Evolutionary conservation across 2,888 invertebrate genomes (phyloP), one percentile per base, ranked within the genome.

Genomic region (Pammene fasciana): DNA sequence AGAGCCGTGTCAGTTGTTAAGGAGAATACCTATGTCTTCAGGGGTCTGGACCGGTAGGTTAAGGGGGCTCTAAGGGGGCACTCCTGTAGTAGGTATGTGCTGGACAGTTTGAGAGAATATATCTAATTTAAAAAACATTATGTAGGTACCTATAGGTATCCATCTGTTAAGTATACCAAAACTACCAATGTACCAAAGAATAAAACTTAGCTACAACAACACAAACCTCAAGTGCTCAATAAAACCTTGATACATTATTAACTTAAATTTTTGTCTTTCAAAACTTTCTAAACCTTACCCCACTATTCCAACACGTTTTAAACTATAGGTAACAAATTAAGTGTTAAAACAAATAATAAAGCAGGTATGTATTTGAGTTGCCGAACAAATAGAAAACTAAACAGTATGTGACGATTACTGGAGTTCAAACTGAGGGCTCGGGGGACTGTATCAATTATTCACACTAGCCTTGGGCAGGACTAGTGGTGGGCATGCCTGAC

Each of bases 361-460:
- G 56, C 68, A 65, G 45, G 68, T 54, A 68, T 45, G 59, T 65
- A 64, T 68, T 65, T 68, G 68, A 68, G 68, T 67, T 67, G 59
- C 26, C 8, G 50, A 65, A 68, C 68, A 68, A 68, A 65, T 64
- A 68, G 18, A 52, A 61, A 68, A 67, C 55, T 55, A 11, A 48
- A 56, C 50, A 38, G 62, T 34, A 64, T 65, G 52, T 70, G 60
- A 65, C 70, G 70, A 65, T 70, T 65, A 65, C 70, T 55, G 68
- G 46, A 7, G 38, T 18, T 26, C 60, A 41, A 54, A 65, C 65
- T 34, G 43, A 38, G 60, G 59, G 57, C 54, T 26, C 26, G 52
- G 38, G 65, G 65, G 70, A 68, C 43, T 38, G 26, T 18, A 48
- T 70, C 52, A 65, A 70, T 70, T 70, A 70, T 70, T 70, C 65